Evolutionary conservation across 2,888 invertebrate genomes (phyloP).

Genomic region (Sesia bembeciformis): DNA sequence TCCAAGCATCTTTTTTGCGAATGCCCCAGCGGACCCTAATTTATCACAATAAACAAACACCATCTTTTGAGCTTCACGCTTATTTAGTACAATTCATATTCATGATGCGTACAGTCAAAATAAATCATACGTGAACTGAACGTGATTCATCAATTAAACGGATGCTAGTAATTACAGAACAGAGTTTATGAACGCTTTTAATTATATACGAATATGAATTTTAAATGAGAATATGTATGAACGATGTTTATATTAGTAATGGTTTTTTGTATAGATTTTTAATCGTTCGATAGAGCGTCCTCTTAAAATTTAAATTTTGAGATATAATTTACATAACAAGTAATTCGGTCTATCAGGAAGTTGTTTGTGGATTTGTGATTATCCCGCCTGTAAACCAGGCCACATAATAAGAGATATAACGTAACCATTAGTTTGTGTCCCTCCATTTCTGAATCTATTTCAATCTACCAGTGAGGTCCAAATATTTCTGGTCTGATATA

Average conservation of each 20-base stretch:
- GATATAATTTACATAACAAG: background rate
- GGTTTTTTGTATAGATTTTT: background rate
- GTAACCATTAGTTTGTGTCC: too few species aligned
- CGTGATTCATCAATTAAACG: constrained; percentile 55
- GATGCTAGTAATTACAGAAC: constrained; percentile 41
- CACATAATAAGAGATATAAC: too few species aligned
- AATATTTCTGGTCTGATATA: too few species aligned
- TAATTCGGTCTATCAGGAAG: background rate
- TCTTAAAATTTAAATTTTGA: background rate
- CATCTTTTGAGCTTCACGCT: constrained; percentile 1
- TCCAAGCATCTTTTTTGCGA: background rate
- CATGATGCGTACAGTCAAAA: constrained; percentile 10
- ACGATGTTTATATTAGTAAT: constrained; percentile 23
- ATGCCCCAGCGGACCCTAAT: background rate
- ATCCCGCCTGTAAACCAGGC: too few species aligned
- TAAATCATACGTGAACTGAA: background rate
- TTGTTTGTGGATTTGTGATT: too few species aligned
- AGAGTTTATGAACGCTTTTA: constrained; percentile 37
- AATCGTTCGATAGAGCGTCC: background rate
- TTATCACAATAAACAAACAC: background rate
- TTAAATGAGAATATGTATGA: constrained; percentile 27
- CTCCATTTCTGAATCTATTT: too few species aligned
- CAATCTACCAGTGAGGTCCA: too few species aligned
- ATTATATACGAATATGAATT: constrained; percentile 42
- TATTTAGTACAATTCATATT: constrained; percentile 1